Evolutionary conservation across 2,888 invertebrate species (phyloP).

Genomic region (Trissolcus brochymenae): DNA sequence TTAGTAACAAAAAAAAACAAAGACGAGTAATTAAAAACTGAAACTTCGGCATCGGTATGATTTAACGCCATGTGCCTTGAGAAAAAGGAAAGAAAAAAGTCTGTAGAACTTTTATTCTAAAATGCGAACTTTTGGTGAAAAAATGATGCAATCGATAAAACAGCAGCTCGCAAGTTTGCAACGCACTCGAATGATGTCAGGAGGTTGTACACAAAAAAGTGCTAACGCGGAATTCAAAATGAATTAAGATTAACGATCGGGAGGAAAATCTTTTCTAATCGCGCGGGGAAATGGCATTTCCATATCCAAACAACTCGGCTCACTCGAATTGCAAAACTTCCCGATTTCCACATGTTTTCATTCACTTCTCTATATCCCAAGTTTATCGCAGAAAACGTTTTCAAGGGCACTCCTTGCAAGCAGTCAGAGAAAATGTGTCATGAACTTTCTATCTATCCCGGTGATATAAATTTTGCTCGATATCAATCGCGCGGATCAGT

Average conservation of each 20-base stretch:
- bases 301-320: slow-evolving; percentile 13
- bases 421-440: slow-evolving; percentile 24
- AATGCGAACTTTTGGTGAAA: background rate
- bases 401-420: slow-evolving; percentile 30
- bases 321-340: slow-evolving; percentile 9
- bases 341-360: slow-evolving; percentile 27
- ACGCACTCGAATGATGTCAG: background rate
- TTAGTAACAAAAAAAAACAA: slow-evolving; percentile 4
- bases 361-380: slow-evolving; percentile 8
- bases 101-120: slow-evolving; percentile 3
- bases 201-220: too few species aligned
- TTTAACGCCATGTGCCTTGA: background rate
- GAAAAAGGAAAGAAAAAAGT: background rate
- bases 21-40: background rate
- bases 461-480: slow-evolving; percentile 18
- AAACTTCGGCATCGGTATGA: slow-evolving; percentile 3
- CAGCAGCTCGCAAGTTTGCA: background rate
- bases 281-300: background rate
- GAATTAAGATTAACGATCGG: background rate
- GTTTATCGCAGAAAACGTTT: slow-evolving; percentile 25
- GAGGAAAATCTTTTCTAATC: background rate
- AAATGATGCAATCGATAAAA: slow-evolving; percentile 13
- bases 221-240: too few species aligned
- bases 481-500: slow-evolving; percentile 7
- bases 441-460: slow-evolving; percentile 24